Evolutionary conservation across 1,140 invertebrate genomes (phyloP).

Genomic region (Scaptomyza hsui): DNA sequence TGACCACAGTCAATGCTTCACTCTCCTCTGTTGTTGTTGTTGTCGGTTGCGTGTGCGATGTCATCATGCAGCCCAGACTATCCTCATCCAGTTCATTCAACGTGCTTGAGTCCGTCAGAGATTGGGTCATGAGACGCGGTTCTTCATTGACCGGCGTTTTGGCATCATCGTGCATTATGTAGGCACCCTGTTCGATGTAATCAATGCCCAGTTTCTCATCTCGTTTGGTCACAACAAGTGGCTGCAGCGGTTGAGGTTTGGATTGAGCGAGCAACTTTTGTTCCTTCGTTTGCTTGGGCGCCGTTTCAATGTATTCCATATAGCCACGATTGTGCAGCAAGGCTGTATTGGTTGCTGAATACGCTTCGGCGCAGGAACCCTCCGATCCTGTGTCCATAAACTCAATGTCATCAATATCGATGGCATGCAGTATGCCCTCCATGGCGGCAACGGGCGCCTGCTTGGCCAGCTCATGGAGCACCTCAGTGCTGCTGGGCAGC

Average conservation of each 20-base stretch:
- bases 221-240: conserved; percentile 56
- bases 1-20: conserved; percentile 85
- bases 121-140: conserved; percentile 69
- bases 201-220: conserved; percentile 84
- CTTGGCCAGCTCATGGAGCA: conserved; percentile 65
- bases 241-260: conserved; percentile 37
- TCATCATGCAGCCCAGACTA: conserved; percentile 83
- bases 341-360: conserved; percentile 85
- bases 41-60: conserved; percentile 56
- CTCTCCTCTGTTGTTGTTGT: conserved; percentile 87
- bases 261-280: not conserved
- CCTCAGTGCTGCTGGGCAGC: conserved; percentile 77
- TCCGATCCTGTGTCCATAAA: conserved; percentile 91
- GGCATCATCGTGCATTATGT: conserved; percentile 78
- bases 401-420: conserved; percentile 86
- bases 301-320: conserved; percentile 87
- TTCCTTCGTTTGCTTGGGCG: conserved; percentile 42
- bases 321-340: conserved; percentile 88
- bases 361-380: conserved; percentile 86
- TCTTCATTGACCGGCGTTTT: conserved; percentile 83
- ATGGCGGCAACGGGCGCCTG: conserved; percentile 75
- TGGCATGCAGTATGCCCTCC: conserved; percentile 78
- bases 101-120: conserved; percentile 76
- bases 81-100: conserved; percentile 86
- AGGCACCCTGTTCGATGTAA: conserved; percentile 85